These are phyloP conservation scores for Amphiprion ocellaris DNA, from an alignment of 2,113 vertebrate genomes.

Conservation along the genomic window DNA sequence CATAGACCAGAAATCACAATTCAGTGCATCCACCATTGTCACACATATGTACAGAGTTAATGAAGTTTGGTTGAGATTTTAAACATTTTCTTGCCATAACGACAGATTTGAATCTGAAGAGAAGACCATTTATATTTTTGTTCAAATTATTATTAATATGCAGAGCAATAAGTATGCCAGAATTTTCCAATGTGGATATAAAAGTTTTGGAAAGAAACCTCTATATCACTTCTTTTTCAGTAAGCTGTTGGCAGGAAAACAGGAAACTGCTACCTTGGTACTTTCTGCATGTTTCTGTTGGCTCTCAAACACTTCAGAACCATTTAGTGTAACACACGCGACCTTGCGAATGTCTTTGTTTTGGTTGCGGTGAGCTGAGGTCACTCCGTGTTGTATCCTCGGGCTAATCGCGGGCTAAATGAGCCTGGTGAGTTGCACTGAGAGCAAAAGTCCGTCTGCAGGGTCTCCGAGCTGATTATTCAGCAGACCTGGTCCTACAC, in stretches of 20 bases:
- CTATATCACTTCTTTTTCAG: constrained; percentile 4
- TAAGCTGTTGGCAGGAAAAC: constrained; percentile 30
- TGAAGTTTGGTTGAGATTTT: too few species aligned
- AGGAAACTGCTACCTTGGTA: constrained; percentile 10
- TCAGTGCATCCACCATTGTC: too few species aligned
- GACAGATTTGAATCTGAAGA: too few species aligned
- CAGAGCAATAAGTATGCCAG: background rate
- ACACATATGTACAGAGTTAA: too few species aligned
- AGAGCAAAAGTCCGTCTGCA: constrained; percentile 29
- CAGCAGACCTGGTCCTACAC: constrained; percentile 4
- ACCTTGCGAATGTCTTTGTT: constrained; percentile 69
- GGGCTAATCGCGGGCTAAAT: constrained; percentile 56
- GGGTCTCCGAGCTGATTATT: constrained; percentile 40
- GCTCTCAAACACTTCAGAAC: constrained; percentile 54
- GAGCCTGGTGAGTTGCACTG: constrained; percentile 41
- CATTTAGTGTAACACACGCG: constrained; percentile 31
- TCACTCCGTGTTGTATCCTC: constrained; percentile 51
- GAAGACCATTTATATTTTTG: background rate
- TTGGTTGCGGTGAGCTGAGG: constrained; percentile 61
- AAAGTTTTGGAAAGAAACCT: constrained; percentile 14
- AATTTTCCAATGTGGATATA: background rate
- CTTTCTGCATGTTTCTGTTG: constrained; percentile 2
- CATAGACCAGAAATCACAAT: too few species aligned
- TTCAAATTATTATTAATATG: background rate
- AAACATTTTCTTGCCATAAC: too few species aligned